Conservation (phyloP, 2,888 invertebrate species). For the Asteroscopus sphinx region DNA sequence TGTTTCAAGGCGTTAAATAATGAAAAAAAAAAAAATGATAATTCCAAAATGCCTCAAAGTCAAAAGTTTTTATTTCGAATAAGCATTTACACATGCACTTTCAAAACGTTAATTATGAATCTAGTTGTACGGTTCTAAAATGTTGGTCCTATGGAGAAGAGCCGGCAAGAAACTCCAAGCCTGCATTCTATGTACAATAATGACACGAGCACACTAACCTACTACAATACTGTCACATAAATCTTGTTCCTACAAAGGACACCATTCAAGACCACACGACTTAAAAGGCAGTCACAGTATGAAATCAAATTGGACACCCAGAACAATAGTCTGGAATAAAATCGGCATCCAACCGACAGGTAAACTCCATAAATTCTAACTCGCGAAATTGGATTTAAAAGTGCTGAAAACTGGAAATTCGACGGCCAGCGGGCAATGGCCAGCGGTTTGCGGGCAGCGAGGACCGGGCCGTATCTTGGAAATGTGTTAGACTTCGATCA, state of each 20-base stretch:
- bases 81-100: too few relatives aligned
- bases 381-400: slow-evolving; percentile 66
- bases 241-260: slow-evolving; percentile 1
- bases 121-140: too few relatives aligned
- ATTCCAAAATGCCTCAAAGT: too few relatives aligned
- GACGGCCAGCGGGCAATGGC: slow-evolving; percentile 23
- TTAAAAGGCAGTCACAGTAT: slow-evolving; percentile 3
- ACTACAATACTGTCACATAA: neutral
- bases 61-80: too few relatives aligned
- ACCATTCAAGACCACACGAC: slow-evolving; percentile 2
- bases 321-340: slow-evolving; percentile 44
- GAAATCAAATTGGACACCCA: slow-evolving; percentile 25
- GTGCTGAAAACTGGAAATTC: slow-evolving; percentile 61
- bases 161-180: too few relatives aligned
- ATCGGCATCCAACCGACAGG: slow-evolving; percentile 43
- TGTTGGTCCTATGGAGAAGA: too few relatives aligned
- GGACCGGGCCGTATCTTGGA: slow-evolving; percentile 40
- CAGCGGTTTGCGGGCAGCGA: slow-evolving; percentile 20
- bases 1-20: too few relatives aligned
- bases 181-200: neutral
- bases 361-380: slow-evolving; percentile 60
- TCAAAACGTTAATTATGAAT: too few relatives aligned
- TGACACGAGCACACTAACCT: neutral
- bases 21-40: too few relatives aligned
- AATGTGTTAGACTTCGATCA: slow-evolving; percentile 38